Percentiles rank a stretch among this genome's conserved stretches.
These are phyloP conservation scores for Drosophila nigrodunni DNA, from an alignment of 1,140 invertebrate genomes.

Conservation along the genomic window DNA sequence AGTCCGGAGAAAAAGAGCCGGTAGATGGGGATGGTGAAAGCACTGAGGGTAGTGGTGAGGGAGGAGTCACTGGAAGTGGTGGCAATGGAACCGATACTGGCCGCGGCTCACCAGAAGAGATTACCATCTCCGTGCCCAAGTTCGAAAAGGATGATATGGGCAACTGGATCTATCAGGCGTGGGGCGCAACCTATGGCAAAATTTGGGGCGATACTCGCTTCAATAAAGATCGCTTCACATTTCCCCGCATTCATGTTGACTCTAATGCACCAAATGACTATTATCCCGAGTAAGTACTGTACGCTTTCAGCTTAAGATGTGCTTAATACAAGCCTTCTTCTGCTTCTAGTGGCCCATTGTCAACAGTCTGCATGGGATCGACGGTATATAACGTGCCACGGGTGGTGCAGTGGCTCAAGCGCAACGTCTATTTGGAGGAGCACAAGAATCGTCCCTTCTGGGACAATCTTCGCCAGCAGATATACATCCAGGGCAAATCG, in stretches of 20 bases:
- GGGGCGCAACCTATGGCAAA: conserved; percentile 30
- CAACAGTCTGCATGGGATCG: conserved; percentile 32
- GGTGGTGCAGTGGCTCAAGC: conserved; percentile 14
- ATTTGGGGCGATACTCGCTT: conserved; percentile 32
- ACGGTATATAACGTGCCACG: conserved; percentile 28
- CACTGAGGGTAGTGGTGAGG: not conserved
- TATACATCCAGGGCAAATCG: conserved; percentile 23
- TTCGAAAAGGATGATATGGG: conserved; percentile 11
- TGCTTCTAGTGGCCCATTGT: not conserved
- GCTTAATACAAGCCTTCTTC: not conserved
- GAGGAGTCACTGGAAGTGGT: not conserved
- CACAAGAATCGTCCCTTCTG: conserved; percentile 5
- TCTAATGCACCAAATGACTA: not conserved
- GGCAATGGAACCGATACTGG: not conserved
- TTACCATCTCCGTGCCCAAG: conserved; percentile 14
- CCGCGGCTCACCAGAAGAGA: not conserved
- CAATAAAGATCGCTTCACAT: not conserved
- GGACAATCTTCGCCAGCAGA: not conserved
- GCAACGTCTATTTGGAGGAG: conserved; percentile 4
- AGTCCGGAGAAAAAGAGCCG: not conserved
- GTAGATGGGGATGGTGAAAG: not conserved
- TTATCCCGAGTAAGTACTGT: conserved; percentile 22
- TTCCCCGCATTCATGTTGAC: not conserved
- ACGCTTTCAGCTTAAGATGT: not conserved
- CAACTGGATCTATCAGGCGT: conserved; percentile 27